Conservation (phyloP, 2,113 vertebrate genomes). For the Pelecanus crispus region DNA sequence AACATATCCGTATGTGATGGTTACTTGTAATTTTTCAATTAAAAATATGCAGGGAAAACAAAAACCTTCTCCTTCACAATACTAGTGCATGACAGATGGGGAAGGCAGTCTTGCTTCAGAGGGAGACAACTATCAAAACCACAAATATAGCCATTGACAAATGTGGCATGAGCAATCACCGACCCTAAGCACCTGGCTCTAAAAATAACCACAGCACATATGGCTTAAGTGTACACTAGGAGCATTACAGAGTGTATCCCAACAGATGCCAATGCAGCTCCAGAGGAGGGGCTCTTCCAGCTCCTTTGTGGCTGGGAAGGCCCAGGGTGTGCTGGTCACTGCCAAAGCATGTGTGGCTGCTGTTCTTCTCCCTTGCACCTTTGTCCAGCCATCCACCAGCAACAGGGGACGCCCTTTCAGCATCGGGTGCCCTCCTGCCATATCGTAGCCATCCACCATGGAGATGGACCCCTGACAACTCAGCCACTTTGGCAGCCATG, state of each 20-base stretch:
- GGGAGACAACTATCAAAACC: background rate
- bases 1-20: background rate
- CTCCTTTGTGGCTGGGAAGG: background rate
- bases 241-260: fast-evolving
- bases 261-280: background rate
- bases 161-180: background rate
- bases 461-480: background rate
- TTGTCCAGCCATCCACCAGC: fast-evolving
- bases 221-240: fast-evolving
- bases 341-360: fast-evolving
- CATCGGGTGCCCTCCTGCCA: fast-evolving
- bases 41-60: background rate
- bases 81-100: background rate
- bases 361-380: fast-evolving
- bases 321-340: background rate
- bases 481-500: background rate
- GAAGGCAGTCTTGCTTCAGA: background rate
- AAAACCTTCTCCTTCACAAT: background rate
- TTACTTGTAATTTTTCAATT: background rate
- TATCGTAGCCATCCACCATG: fast-evolving
- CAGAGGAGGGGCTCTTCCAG: background rate
- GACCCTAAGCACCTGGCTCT: fast-evolving
- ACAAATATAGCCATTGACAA: background rate
- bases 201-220: background rate
- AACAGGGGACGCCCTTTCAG: fast-evolving